phyloP scores from a whole-genome alignment of 2,113 vertebrate species.

The Ophthalmolycus amberensis region DNA sequence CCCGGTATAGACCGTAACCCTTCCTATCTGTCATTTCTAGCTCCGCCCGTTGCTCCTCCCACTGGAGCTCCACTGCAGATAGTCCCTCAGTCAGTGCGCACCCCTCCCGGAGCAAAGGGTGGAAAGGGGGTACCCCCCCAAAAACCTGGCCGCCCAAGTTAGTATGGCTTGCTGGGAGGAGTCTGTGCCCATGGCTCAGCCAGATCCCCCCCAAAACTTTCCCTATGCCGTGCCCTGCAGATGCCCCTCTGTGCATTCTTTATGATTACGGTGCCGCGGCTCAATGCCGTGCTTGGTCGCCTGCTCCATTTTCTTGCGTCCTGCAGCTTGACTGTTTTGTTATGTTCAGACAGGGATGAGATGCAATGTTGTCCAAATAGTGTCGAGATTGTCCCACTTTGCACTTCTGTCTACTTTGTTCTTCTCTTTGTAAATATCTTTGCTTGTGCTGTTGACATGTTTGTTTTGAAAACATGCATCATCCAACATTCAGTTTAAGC shows the following conservation, averaged over 20 bases:
- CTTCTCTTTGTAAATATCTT: slow-evolving; percentile 50
- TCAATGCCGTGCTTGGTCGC: slow-evolving; percentile 59
- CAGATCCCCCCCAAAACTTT: slow-evolving; percentile 30
- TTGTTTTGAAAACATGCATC: slow-evolving; percentile 67
- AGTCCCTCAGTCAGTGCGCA: slow-evolving; percentile 80
- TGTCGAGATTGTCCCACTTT: slow-evolving; percentile 32
- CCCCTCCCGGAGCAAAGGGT: slow-evolving; percentile 79
- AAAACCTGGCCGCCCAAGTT: slow-evolving; percentile 82
- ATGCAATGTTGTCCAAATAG: slow-evolving; percentile 46
- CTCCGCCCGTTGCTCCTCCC: slow-evolving; percentile 70
- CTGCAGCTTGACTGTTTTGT: slow-evolving; percentile 59
- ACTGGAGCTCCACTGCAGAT: slow-evolving; percentile 75
- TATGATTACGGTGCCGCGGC: slow-evolving; percentile 34
- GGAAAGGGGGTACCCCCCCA: slow-evolving; percentile 80
- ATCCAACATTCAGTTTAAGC: slow-evolving; percentile 53
- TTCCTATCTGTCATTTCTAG: slow-evolving; percentile 82
- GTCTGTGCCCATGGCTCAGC: slow-evolving; percentile 63
- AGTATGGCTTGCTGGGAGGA: slow-evolving; percentile 78
- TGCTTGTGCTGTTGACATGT: slow-evolving; percentile 69
- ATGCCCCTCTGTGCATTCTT: slow-evolving; percentile 56
- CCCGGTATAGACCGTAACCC: slow-evolving; percentile 54
- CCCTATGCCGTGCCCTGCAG: slow-evolving; percentile 22
- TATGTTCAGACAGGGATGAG: slow-evolving; percentile 24
- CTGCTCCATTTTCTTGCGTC: slow-evolving; percentile 51
- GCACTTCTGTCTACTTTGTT: slow-evolving; percentile 42